Evolutionary conservation across 2,888 invertebrate species (phyloP).

Genomic region (Limenitis camilla): DNA sequence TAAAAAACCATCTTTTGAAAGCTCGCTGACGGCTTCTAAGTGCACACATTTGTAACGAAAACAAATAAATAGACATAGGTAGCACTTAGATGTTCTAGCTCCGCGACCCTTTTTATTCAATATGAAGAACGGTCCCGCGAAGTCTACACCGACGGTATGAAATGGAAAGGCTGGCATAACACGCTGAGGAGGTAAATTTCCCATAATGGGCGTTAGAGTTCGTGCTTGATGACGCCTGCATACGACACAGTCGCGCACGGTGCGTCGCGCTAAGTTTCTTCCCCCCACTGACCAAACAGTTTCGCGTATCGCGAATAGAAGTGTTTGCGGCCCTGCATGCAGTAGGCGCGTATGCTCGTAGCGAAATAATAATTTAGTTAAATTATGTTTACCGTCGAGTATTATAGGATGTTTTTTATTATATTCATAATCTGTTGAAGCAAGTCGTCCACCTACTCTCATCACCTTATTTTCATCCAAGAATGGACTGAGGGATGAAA

Average conservation of each 20-base stretch:
- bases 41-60: too few species aligned
- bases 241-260: slow-evolving; percentile 1
- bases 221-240: not conserved
- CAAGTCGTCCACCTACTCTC: too few species aligned
- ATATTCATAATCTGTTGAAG: too few species aligned
- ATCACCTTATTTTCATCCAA: too few species aligned
- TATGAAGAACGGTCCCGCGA: slow-evolving; percentile 6
- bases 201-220: not conserved
- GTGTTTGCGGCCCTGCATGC: not conserved
- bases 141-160: not conserved
- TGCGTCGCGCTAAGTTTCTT: slow-evolving; percentile 10
- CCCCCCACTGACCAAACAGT: not conserved
- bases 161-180: slow-evolving; percentile 6
- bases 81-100: too few species aligned
- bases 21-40: slow-evolving; percentile 6
- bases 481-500: too few species aligned
- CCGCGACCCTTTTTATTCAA: too few species aligned
- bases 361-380: too few species aligned
- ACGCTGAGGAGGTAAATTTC: too few species aligned
- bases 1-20: slow-evolving; percentile 2
- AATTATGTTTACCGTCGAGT: too few species aligned
- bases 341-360: not conserved
- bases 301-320: not conserved
- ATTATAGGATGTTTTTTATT: too few species aligned
- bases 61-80: too few species aligned